A percentile compares a stretch with the other conserved stretches of the same genome.
Conservation (phyloP, 2,888 invertebrate genomes). For the Zhengitettix transpicula region DNA sequence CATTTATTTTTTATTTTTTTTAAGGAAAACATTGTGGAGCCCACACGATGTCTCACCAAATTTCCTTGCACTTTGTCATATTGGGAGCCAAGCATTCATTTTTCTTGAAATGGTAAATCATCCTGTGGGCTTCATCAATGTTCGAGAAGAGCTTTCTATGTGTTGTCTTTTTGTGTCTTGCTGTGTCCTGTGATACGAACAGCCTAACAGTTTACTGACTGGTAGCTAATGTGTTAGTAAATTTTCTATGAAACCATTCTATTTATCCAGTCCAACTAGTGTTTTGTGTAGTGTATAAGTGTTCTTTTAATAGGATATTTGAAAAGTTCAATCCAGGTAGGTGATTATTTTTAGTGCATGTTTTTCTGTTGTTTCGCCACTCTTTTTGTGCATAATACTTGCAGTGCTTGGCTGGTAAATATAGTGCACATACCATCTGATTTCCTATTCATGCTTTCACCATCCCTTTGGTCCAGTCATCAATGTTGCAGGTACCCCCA, state of each 20-base stretch:
- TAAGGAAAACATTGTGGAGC: conserved; percentile 8
- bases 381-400: neutral
- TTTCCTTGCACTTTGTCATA: neutral
- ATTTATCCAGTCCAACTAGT: conserved; percentile 5
- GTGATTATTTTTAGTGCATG: conserved; percentile 13
- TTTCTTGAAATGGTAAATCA: conserved; percentile 2
- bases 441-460: neutral
- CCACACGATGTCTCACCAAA: conserved; percentile 9
- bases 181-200: conserved; percentile 2
- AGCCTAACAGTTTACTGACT: conserved; percentile 11
- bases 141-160: conserved; percentile 12
- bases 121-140: conserved; percentile 14
- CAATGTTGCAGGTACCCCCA: conserved; percentile 13
- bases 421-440: neutral
- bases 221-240: conserved; percentile 8
- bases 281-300: conserved; percentile 7
- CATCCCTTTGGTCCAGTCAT: neutral
- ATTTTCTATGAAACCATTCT: conserved; percentile 1
- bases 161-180: conserved; percentile 8
- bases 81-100: neutral
- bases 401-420: too few relatives aligned
- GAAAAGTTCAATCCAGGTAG: conserved; percentile 12
- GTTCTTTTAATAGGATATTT: conserved; percentile 8
- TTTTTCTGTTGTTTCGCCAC: conserved; percentile 2
- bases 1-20: conserved; percentile 11